phyloP scores from a whole-genome alignment of 2,888 invertebrate species.

The Acrocyrtus sp. region DNA sequence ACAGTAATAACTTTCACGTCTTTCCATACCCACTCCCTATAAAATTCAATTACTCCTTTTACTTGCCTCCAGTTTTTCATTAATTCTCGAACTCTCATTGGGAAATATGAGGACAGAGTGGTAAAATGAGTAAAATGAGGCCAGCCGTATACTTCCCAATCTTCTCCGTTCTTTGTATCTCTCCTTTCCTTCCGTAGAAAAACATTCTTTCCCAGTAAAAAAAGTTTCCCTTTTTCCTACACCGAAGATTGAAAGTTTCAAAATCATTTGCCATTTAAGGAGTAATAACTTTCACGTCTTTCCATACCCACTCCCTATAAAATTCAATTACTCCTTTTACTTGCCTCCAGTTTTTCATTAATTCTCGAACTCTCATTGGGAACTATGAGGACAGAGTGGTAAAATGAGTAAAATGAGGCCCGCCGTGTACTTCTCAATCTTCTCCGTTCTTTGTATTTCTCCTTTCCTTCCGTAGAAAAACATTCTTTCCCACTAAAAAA shows the following conservation, averaged over 20 bases:
- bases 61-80: conserved; percentile 49
- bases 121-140: conserved; percentile 19
- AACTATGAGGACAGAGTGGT: conserved; percentile 42
- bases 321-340: conserved; percentile 46
- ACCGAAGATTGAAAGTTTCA: no score
- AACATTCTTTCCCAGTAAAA: no score
- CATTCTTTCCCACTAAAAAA: no score
- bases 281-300: conserved; percentile 15
- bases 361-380: conserved; percentile 42
- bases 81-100: conserved; percentile 43
- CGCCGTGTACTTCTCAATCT: no score
- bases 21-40: conserved; percentile 10
- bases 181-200: no score
- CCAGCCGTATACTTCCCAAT: no score
- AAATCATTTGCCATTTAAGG: no score
- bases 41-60: conserved; percentile 44
- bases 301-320: conserved; percentile 13
- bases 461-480: no score
- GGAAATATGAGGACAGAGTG: conserved; percentile 45
- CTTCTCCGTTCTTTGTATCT: no score
- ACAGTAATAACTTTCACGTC: conserved; percentile 24
- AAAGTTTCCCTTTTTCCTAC: conserved; percentile 1
- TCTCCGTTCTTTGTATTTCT: no score
- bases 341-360: conserved; percentile 50
- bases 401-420: conserved; percentile 17